Base-by-base conservation (phyloP, 2,113 vertebrate species). In the Onychostoma macrolepis region DNA sequence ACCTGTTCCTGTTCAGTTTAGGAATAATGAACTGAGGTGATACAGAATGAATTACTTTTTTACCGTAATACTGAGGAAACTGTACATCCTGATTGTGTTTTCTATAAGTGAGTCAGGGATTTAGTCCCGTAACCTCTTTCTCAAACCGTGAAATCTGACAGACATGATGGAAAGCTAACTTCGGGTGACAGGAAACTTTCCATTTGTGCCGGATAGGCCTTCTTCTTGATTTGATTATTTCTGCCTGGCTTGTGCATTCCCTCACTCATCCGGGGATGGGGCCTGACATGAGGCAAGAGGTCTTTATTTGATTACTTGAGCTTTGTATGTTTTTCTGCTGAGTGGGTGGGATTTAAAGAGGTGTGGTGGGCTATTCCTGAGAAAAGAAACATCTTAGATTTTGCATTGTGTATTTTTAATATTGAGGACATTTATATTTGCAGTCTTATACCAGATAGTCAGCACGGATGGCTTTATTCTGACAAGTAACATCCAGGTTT, bases 191-290 rank as follows among this genome's bases (percentile, higher is more conserved):
- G 78, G 79, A 84, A 91, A 83, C 88, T 90, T 90, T 88, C 88
- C 91, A 91, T 92, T 92, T 90, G 86, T 89, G 86, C 65, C 43
- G 65, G 88, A 87, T 87, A 58, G 50, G 33, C 48, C n/a, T 19
- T 9, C 26, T 65, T 78, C 45, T 69, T 90, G 88, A 93, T 93
- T 92, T 92, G 89, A 94, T 93, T 91, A 92, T 86, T 92, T 91
- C 89, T 91, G 89, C 87, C 80, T 83, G 87, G 83, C 79, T 80
- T 87, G 84, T 89, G 86, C 82, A 89, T 86, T 86, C 58, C 81
- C 82, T 88, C 85, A 83, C 61, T 85, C 84, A 53, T 77, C 81
- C 87, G n/a, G 21, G 76, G 81, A 86, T 36, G 26, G 79, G 58
- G 41, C 56, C 85, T 80, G 84, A 88, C 76, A 86, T 80, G 71